These are phyloP conservation scores for Lasioglossum leucozonium DNA, from an alignment of 2,888 invertebrate species.

Conservation along the genomic window DNA sequence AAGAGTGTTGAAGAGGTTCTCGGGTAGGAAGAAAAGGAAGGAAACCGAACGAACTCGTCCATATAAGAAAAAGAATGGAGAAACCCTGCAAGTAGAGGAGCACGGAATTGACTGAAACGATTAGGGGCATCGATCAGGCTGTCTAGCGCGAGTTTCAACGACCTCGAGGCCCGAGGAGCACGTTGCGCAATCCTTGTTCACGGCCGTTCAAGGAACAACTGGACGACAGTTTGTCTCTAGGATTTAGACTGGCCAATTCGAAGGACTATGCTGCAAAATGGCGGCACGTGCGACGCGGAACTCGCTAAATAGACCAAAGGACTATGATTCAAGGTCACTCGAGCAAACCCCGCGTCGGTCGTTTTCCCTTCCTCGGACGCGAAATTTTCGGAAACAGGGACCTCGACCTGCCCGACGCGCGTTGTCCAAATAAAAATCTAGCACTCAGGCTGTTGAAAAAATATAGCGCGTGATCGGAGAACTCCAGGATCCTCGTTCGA, in stretches of 20 bases:
- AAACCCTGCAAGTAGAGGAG: neutral
- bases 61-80: neutral
- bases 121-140: neutral
- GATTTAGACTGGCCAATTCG: neutral
- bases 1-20: too few species aligned
- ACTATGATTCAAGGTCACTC: neutral
- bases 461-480: slow-evolving; percentile 20
- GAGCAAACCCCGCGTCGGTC: neutral
- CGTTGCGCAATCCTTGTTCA: neutral
- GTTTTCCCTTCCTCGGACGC: neutral
- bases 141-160: neutral
- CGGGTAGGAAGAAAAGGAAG: neutral
- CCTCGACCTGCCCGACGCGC: neutral
- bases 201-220: neutral
- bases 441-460: slow-evolving; percentile 42
- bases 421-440: slow-evolving; percentile 7
- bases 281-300: neutral
- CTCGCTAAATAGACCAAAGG: neutral
- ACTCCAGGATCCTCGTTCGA: neutral
- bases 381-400: neutral
- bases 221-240: neutral
- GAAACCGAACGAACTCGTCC: neutral
- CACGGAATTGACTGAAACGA: neutral
- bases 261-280: neutral
- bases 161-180: neutral